Conservation (phyloP, 2,113 vertebrate genomes). For the Taurulus bubalis region DNA sequence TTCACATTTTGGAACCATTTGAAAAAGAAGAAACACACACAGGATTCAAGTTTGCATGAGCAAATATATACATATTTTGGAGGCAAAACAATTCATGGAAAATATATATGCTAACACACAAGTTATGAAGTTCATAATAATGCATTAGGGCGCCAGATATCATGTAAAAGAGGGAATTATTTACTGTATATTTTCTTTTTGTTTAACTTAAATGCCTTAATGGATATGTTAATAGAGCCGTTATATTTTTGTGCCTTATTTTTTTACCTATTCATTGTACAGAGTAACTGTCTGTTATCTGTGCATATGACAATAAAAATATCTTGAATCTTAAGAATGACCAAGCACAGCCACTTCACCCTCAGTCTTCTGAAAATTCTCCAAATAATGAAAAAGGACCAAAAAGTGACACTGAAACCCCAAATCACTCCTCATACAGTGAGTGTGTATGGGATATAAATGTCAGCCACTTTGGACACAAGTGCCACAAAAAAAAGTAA, state of each 20-base stretch:
- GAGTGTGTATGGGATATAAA: neutral
- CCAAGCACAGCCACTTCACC: conserved; percentile 6
- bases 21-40: neutral
- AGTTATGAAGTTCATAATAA: neutral
- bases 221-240: too few species aligned
- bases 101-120: neutral
- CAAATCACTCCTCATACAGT: neutral
- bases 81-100: neutral
- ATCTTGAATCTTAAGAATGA: too few species aligned
- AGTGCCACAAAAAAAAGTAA: neutral
- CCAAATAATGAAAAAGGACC: neutral
- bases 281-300: too few species aligned
- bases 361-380: neutral
- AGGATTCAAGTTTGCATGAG: too few species aligned
- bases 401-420: neutral
- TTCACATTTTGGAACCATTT: neutral
- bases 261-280: too few species aligned
- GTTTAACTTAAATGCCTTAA: conserved; percentile 10
- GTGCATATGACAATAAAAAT: too few species aligned
- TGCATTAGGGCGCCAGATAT: neutral
- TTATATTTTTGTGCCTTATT: too few species aligned
- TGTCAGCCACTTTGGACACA: neutral
- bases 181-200: neutral
- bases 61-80: neutral
- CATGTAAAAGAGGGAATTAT: conserved; percentile 2